A percentile compares a stretch with the other conserved stretches of the same genome.
phyloP scores from a whole-genome alignment of 2,113 vertebrate species.

The Sinosuthora webbiana region DNA sequence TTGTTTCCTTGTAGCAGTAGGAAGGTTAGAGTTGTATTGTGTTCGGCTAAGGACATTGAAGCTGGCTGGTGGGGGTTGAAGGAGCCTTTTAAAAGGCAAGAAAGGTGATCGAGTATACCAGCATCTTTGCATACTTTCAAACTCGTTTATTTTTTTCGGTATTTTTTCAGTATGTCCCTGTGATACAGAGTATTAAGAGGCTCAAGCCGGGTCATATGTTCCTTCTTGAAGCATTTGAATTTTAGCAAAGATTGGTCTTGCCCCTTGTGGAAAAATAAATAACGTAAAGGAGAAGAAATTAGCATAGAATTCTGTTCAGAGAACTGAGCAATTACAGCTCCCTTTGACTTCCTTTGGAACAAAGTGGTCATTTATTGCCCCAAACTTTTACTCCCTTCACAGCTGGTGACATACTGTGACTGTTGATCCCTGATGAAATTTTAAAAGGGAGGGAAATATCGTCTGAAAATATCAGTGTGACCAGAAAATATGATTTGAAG shows the following conservation, averaged over 20 bases:
- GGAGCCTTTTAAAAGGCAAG: not conserved
- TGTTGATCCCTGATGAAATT: not conserved
- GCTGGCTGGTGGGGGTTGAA: not conserved
- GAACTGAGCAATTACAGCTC: not conserved
- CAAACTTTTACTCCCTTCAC: not conserved
- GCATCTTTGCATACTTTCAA: not conserved
- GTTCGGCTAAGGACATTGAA: rapidly evolving
- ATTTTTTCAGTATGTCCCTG: not conserved
- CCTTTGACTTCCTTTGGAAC: not conserved
- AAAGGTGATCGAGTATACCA: too few species aligned
- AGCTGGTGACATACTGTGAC: not conserved
- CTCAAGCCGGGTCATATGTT: rapidly evolving
- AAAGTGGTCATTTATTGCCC: not conserved
- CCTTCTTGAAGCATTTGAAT: not conserved
- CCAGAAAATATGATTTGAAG: not conserved
- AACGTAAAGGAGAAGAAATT: not conserved
- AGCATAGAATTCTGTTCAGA: not conserved
- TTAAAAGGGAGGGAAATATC: not conserved
- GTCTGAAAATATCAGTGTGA: not conserved
- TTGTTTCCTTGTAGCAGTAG: not conserved
- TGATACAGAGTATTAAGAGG: not conserved
- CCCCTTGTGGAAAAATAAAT: not conserved
- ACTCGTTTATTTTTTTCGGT: rapidly evolving
- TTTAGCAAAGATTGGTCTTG: not conserved
- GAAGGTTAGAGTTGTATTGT: rapidly evolving